Evolutionary conservation across 2,113 vertebrate genomes (phyloP).

Genomic region (Macquaria australasica): DNA sequence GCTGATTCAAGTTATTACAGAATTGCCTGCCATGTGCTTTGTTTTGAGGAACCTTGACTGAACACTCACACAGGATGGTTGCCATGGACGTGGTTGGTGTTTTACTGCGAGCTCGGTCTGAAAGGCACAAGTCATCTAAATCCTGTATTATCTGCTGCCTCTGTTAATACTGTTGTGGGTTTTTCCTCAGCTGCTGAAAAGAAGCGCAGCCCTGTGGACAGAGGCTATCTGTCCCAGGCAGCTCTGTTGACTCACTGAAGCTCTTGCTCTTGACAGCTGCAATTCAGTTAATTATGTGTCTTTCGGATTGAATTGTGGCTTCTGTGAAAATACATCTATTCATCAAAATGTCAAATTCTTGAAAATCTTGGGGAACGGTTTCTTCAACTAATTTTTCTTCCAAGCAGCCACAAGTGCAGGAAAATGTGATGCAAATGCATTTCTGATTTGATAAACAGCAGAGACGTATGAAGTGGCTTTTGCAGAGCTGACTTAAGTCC

Average conservation of each 20-base stretch:
- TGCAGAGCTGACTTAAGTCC: slow-evolving; percentile 58
- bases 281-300: slow-evolving; percentile 58
- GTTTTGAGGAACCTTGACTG: slow-evolving; percentile 48
- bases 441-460: slow-evolving; percentile 63
- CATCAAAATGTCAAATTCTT: slow-evolving; percentile 63
- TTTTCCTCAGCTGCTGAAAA: slow-evolving; percentile 13
- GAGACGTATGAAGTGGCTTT: slow-evolving; percentile 59
- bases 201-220: slow-evolving; percentile 27
- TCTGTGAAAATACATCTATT: slow-evolving; percentile 54
- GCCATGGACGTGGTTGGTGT: slow-evolving; percentile 1
- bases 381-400: slow-evolving; percentile 39
- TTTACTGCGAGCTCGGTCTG: not conserved
- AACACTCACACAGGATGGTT: slow-evolving; percentile 20
- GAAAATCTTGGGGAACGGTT: not conserved
- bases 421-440: slow-evolving; percentile 64
- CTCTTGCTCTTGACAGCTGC: slow-evolving; percentile 52
- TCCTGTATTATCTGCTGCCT: slow-evolving; percentile 39
- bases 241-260: slow-evolving; percentile 48
- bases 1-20: slow-evolving; percentile 26
- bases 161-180: slow-evolving; percentile 40
- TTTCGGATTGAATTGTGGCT: slow-evolving; percentile 45
- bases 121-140: slow-evolving; percentile 30
- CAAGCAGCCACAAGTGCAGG: slow-evolving; percentile 43
- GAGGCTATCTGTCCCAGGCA: slow-evolving; percentile 52
- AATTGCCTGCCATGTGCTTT: slow-evolving; percentile 20